phyloP scores from a whole-genome alignment of 2,113 vertebrate genomes.

The Columba livia region DNA sequence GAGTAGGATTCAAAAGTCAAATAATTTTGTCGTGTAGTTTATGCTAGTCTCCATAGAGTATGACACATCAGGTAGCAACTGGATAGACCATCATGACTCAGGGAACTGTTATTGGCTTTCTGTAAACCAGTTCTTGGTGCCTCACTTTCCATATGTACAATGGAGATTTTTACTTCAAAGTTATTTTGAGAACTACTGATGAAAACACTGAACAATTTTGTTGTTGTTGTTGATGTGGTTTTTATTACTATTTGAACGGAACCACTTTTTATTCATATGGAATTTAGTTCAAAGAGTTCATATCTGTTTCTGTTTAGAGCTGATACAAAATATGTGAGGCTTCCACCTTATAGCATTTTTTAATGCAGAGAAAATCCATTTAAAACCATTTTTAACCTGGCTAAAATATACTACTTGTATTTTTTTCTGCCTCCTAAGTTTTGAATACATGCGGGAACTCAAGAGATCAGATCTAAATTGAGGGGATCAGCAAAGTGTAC shows the following conservation, averaged over 20 bases:
- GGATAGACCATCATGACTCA: background rate
- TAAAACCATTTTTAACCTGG: background rate
- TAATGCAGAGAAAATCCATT: background rate
- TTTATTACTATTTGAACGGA: background rate
- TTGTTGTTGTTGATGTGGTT: background rate
- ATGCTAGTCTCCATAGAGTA: background rate
- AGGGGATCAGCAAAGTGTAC: background rate
- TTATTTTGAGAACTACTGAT: background rate
- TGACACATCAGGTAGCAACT: background rate
- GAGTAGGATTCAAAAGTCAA: background rate
- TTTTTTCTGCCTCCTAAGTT: background rate
- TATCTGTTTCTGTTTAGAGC: conserved; percentile 4
- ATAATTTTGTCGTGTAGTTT: background rate
- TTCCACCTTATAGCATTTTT: background rate
- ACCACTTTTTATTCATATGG: background rate
- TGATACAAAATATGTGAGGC: background rate
- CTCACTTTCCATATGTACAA: background rate
- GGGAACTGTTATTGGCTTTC: background rate
- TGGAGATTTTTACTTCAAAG: background rate
- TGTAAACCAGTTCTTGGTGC: background rate
- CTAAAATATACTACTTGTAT: background rate
- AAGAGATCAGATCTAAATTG: conserved; percentile 20
- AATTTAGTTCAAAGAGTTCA: background rate
- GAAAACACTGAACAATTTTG: background rate
- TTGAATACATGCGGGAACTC: background rate